phyloP scores from a whole-genome alignment of 2,888 invertebrate species.

The Tinea semifulvella region DNA sequence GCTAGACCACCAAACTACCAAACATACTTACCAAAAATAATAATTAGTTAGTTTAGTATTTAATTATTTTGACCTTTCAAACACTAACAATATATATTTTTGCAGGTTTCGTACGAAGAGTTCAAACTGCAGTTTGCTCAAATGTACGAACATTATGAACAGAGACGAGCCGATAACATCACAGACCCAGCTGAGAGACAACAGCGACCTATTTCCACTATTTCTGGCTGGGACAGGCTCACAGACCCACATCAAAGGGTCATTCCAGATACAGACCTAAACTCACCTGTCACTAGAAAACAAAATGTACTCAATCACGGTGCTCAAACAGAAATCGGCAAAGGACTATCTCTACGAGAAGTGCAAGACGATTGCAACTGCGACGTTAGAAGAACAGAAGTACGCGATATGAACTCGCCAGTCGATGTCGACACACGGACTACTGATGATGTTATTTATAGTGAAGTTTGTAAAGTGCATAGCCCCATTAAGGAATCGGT shows the following conservation, averaged over 20 bases:
- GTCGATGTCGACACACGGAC: constrained; percentile 34
- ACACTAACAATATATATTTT: constrained; percentile 16
- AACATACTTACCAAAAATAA: no score
- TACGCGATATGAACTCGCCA: constrained; percentile 24
- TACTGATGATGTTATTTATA: constrained; percentile 55
- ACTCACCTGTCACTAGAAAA: constrained; percentile 30
- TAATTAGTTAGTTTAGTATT: no score
- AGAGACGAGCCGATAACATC: constrained; percentile 92
- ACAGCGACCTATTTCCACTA: constrained; percentile 94
- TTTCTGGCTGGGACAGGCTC: constrained; percentile 91
- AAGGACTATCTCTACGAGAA: constrained; percentile 49
- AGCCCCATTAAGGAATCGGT: constrained; percentile 49
- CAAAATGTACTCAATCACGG: constrained; percentile 47
- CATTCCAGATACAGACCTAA: constrained; percentile 29
- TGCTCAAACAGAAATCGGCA: constrained; percentile 58
- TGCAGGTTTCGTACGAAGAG: constrained; percentile 95
- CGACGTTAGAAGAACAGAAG: constrained; percentile 27
- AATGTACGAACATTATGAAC: constrained; percentile 96
- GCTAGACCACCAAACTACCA: no score
- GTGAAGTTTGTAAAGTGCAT: constrained; percentile 72
- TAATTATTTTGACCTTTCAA: background rate
- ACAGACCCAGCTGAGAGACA: constrained; percentile 94
- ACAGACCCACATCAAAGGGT: constrained; percentile 26
- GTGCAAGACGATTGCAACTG: constrained; percentile 47
- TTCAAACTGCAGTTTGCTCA: constrained; percentile 97